Evolutionary conservation across 2,113 vertebrate genomes (phyloP), one percentile per base, ranked within the genome.

Genomic region (Rhagologus leucostigma): DNA sequence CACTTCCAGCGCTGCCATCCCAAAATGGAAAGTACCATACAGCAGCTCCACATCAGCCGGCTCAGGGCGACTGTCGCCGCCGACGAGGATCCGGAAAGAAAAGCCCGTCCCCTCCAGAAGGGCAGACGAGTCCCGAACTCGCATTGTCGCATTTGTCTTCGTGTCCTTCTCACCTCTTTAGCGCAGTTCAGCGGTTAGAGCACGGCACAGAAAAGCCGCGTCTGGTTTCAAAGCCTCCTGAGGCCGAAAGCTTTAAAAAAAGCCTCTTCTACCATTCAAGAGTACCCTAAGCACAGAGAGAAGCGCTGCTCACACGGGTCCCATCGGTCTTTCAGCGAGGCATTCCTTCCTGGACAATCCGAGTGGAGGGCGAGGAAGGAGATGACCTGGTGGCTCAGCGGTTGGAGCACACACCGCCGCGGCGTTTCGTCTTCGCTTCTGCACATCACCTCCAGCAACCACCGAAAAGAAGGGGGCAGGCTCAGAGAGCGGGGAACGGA

Each of bases 111-210:
- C 10, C 29, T 20, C 30, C 47, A 3, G 60, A 67, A 60, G 27
- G 24, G 30, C 33, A 44, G 23, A 9, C 2, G 32, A 93, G 30
- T 44, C 33, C 35, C 16, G 9, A 64, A 30, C 26, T 46, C 46
- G 1, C 22, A 2, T 0, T 1, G 13, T 7, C 10, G 22, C 13
- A 1, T 76, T 56, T 33, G 3, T 17, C 44, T 33, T 60, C 52
- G 32, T 10, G 22, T 67, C 46, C 23, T 73, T 88, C 59, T 46
- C 49, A 6, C n/a, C 50, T 63, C 75, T 49, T 37, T 7, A 47
- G 49, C 3, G 42, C 44, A 7, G 17, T 32, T 71, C 0, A 57
- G 56, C 4, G 23, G 49, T 62, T 80, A 88, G 44, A 95, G 67
- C 46, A 22, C 32, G 6, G 33, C 78, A 41, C 16, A 52, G 29